Evolutionary conservation across 2,113 vertebrate species (phyloP).

Genomic region (Pachycephala philippinensis): DNA sequence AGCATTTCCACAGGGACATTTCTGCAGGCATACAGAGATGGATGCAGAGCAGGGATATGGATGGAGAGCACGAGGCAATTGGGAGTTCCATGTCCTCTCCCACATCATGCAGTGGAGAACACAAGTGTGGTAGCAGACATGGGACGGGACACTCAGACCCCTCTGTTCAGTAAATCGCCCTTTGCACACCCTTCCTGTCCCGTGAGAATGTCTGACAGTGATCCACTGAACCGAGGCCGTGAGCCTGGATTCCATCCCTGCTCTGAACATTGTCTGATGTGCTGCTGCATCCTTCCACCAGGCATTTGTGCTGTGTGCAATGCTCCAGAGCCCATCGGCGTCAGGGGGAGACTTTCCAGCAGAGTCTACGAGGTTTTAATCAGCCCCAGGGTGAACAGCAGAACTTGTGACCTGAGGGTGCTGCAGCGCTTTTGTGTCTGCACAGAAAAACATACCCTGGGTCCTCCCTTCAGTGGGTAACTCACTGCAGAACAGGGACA

Average conservation of each 20-base stretch:
- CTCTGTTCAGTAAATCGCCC: neutral
- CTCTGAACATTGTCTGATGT: fast-evolving
- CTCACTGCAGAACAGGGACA: neutral
- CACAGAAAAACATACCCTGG: neutral
- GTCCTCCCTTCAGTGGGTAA: neutral
- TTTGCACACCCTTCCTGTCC: neutral
- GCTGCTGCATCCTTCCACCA: neutral
- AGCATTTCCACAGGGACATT: neutral
- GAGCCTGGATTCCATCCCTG: neutral
- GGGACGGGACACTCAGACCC: fast-evolving
- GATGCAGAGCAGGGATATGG: neutral
- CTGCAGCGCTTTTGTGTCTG: neutral
- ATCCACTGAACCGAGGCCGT: fast-evolving
- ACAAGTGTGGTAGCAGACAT: fast-evolving
- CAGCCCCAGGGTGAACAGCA: neutral
- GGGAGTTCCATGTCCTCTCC: neutral
- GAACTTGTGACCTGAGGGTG: neutral
- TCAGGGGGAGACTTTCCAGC: neutral
- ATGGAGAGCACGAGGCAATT: neutral
- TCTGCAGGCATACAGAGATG: neutral
- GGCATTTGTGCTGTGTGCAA: neutral
- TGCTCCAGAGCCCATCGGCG: neutral
- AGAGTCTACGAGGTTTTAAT: neutral
- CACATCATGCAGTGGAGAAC: neutral
- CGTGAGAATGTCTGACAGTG: fast-evolving